phyloP scores from a whole-genome alignment of 1,140 invertebrate genomes.

The Oppia nitens region DNA sequence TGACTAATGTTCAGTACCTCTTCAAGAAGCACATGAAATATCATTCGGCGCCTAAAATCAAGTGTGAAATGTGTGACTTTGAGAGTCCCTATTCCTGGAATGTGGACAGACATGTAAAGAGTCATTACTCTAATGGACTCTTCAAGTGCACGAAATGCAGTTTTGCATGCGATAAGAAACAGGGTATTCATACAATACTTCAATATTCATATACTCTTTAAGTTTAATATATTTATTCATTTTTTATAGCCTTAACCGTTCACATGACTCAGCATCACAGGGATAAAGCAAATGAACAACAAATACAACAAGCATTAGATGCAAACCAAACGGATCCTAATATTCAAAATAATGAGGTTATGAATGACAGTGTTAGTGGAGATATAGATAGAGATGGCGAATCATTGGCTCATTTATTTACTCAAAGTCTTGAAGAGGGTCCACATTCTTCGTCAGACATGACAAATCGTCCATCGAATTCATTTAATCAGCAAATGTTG shows the following conservation, averaged over 20 bases:
- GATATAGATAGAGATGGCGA: neutral
- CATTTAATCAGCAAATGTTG: neutral
- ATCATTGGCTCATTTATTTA: neutral
- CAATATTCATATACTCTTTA: neutral
- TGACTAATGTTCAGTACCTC: slow-evolving; percentile 68
- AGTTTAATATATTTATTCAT: neutral
- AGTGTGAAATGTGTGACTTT: slow-evolving; percentile 81
- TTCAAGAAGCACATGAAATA: slow-evolving; percentile 88
- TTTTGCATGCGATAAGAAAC: slow-evolving; percentile 78
- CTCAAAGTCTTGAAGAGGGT: neutral
- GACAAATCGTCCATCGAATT: neutral
- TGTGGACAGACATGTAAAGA: slow-evolving; percentile 75
- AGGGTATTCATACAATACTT: slow-evolving; percentile 25
- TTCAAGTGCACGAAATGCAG: slow-evolving; percentile 72
- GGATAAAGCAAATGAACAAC: neutral
- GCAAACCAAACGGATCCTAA: slow-evolving; percentile 9
- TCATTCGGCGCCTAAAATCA: slow-evolving; percentile 79
- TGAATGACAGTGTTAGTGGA: neutral
- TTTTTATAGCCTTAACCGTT: slow-evolving; percentile 50
- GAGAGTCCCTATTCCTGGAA: slow-evolving; percentile 83
- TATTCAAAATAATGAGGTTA: slow-evolving; percentile 5
- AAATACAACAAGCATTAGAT: neutral
- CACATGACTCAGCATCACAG: slow-evolving; percentile 50
- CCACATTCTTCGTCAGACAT: neutral
- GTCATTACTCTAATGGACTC: slow-evolving; percentile 61